These are phyloP conservation scores for Nymphalis io DNA, from an alignment of 1,140 invertebrate genomes.

Conservation along the genomic window DNA sequence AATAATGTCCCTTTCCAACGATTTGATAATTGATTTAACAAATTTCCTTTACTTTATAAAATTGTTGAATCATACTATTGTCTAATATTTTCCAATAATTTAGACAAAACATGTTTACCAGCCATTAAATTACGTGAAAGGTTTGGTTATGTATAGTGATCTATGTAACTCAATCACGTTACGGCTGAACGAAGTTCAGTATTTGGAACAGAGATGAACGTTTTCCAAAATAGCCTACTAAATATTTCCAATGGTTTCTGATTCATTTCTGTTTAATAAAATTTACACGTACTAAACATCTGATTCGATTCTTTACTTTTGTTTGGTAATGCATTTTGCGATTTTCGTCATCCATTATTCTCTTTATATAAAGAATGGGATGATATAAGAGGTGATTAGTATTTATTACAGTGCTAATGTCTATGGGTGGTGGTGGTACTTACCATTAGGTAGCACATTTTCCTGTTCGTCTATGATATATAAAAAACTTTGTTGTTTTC, in stretches of 20 bases:
- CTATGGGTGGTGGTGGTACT: no score
- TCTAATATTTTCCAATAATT: neutral
- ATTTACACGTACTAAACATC: no score
- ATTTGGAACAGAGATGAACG: neutral
- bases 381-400: no score
- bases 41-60: neutral
- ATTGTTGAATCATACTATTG: neutral
- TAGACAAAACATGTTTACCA: neutral
- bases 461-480: no score
- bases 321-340: no score
- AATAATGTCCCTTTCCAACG: slow-evolving; percentile 2
- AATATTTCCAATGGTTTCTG: neutral
- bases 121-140: neutral
- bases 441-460: no score
- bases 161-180: slow-evolving; percentile 1
- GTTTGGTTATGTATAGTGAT: neutral
- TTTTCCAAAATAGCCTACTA: neutral
- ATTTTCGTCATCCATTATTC: no score
- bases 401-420: no score
- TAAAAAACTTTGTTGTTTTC: no score
- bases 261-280: neutral
- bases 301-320: no score
- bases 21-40: slow-evolving; percentile 10
- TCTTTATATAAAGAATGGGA: no score
- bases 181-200: neutral